These are phyloP conservation scores for Listronotus bonariensis DNA, from an alignment of 1,140 invertebrate species.

Conservation along the genomic window DNA sequence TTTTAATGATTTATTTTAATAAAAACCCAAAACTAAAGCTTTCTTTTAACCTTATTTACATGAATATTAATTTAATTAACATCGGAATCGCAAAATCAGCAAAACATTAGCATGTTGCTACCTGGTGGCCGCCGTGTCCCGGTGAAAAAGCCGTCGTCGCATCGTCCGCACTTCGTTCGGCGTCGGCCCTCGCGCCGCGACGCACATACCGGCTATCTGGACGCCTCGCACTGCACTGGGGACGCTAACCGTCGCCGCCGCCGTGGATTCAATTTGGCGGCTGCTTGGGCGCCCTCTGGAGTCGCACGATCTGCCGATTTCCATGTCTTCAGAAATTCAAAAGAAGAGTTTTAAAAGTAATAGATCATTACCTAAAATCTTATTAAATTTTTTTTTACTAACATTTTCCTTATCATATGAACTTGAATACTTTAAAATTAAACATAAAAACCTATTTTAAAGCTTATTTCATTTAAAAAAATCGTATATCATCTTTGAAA, in stretches of 20 bases:
- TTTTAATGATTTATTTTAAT: too few species aligned
- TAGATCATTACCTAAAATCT: too few species aligned
- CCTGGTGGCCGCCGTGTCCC: slow-evolving; percentile 25
- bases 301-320: slow-evolving; percentile 16
- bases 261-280: slow-evolving; percentile 37
- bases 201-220: slow-evolving; percentile 48
- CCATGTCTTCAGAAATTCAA: slow-evolving; percentile 10
- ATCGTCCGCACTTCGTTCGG: slow-evolving; percentile 45
- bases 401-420: too few species aligned
- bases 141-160: slow-evolving; percentile 21
- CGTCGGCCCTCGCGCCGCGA: slow-evolving; percentile 41
- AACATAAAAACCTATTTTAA: too few species aligned
- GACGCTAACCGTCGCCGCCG: slow-evolving; percentile 27
- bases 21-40: too few species aligned
- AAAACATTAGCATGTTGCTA: slow-evolving; percentile 22
- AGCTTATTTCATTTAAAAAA: too few species aligned
- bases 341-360: too few species aligned
- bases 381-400: too few species aligned
- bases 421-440: too few species aligned
- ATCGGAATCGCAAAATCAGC: slow-evolving; percentile 2
- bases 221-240: slow-evolving; percentile 51
- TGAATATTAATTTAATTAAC: too few species aligned
- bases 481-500: too few species aligned
- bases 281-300: slow-evolving; percentile 31
- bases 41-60: too few species aligned